Evolutionary conservation across 2,888 invertebrate genomes (phyloP).

Genomic region (Eupithecia tripunctaria): DNA sequence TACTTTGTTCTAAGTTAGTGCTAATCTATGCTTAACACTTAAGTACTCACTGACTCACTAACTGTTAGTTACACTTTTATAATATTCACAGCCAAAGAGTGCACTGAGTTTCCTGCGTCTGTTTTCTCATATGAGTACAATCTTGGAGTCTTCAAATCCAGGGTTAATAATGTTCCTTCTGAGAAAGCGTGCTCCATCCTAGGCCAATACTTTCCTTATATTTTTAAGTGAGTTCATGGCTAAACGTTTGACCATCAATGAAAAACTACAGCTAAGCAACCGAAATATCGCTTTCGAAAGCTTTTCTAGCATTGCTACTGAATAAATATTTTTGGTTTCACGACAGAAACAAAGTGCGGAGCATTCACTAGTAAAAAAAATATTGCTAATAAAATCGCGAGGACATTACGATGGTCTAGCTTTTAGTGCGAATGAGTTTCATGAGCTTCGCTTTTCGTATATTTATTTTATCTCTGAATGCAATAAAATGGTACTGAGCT

Average conservation of each 20-base stretch:
- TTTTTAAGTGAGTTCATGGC: no score
- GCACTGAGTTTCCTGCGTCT: no score
- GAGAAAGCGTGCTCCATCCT: no score
- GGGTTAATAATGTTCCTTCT: no score
- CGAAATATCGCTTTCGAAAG: background rate
- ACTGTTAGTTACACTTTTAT: no score
- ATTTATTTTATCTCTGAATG: constrained; percentile 41
- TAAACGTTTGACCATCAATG: no score
- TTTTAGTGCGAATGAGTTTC: constrained; percentile 57
- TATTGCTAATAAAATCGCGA: constrained; percentile 43
- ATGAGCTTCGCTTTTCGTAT: constrained; percentile 44
- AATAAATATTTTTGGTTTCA: background rate
- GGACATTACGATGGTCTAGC: constrained; percentile 42
- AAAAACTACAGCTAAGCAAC: background rate
- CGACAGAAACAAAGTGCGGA: background rate
- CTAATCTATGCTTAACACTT: background rate
- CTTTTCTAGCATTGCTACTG: background rate
- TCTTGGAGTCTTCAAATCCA: no score
- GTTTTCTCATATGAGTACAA: no score
- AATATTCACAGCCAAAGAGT: no score
- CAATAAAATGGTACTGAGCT: constrained; percentile 28
- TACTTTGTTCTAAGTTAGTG: no score
- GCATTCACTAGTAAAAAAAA: constrained; percentile 36
- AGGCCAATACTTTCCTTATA: no score
- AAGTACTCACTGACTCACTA: no score